phyloP scores from a whole-genome alignment of 2,797 vertebrate species.

The Orestias chungarensis region DNA sequence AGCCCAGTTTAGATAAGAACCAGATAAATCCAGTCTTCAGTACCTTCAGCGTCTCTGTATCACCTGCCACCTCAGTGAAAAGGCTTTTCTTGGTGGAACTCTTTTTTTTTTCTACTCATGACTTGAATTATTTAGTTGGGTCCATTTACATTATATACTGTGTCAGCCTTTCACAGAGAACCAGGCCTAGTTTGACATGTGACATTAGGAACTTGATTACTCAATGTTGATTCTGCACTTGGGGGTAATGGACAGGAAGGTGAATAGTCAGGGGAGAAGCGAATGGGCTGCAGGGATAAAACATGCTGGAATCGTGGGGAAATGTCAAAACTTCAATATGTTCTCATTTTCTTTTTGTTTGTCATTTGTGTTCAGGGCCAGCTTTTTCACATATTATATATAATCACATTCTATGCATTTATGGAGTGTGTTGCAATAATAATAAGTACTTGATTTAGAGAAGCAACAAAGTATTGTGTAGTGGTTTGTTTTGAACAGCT shows the following conservation, averaged over 20 bases:
- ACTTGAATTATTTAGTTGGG: constrained; percentile 71
- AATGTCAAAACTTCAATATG: constrained; percentile 19
- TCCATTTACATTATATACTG: constrained; percentile 71
- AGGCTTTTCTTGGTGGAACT: constrained; percentile 44
- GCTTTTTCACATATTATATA: constrained; percentile 7
- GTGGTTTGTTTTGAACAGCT: neutral
- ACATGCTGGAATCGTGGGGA: constrained; percentile 40
- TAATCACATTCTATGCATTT: no score
- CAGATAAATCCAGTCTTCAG: constrained; percentile 37
- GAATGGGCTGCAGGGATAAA: constrained; percentile 39
- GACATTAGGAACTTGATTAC: constrained; percentile 61
- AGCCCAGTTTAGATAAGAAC: constrained; percentile 26
- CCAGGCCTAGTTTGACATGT: constrained; percentile 51
- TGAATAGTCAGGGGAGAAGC: constrained; percentile 29
- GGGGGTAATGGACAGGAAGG: constrained; percentile 56
- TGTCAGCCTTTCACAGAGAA: constrained; percentile 66
- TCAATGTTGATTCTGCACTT: constrained; percentile 52
- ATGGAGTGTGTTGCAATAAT: neutral
- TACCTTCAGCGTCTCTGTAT: constrained; percentile 44
- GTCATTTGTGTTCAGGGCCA: constrained; percentile 19
- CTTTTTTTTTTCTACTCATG: constrained; percentile 35
- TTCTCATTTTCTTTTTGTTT: constrained; percentile 38
- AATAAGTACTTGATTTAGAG: neutral
- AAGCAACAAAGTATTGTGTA: neutral
- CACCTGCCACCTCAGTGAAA: constrained; percentile 32